These are phyloP conservation scores for Leontopithecus rosalia DNA, from an alignment of 2,797 vertebrate genomes.

Conservation along the genomic window DNA sequence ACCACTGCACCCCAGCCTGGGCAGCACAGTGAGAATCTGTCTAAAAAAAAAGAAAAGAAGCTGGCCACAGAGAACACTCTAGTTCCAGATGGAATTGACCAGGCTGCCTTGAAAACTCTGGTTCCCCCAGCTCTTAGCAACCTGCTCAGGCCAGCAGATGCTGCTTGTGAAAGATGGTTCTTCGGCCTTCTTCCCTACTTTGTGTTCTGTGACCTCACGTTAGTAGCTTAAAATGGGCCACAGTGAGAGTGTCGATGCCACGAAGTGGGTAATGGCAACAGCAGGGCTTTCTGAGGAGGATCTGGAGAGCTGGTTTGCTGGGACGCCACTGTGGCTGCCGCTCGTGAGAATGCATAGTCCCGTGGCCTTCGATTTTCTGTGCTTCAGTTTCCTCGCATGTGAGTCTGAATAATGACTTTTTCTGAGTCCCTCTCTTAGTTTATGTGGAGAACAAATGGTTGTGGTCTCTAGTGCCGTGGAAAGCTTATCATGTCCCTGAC, in stretches of 20 bases:
- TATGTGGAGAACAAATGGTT: not conserved
- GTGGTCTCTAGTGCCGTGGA: fast-evolving
- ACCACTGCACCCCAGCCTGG: not conserved
- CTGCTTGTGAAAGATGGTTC: fast-evolving
- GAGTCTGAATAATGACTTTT: not conserved
- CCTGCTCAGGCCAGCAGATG: not conserved
- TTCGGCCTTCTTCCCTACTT: not conserved
- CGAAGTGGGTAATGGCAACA: not conserved
- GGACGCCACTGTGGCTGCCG: fast-evolving
- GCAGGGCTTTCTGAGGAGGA: not conserved
- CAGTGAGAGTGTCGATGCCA: fast-evolving
- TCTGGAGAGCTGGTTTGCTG: not conserved
- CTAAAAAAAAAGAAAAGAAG: not conserved
- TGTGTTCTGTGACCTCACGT: not conserved
- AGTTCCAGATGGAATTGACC: not conserved
- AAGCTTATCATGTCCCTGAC: fast-evolving
- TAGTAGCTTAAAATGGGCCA: not conserved
- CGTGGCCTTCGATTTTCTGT: fast-evolving
- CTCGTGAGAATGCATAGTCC: fast-evolving
- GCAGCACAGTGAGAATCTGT: not conserved
- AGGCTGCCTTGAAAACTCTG: not conserved
- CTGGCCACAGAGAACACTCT: not conserved
- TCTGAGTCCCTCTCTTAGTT: not conserved
- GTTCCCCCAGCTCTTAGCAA: not conserved
- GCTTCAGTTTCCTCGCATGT: not conserved